Base-by-base conservation (phyloP, 2,888 invertebrate species). In the Polymixis lichenea region DNA sequence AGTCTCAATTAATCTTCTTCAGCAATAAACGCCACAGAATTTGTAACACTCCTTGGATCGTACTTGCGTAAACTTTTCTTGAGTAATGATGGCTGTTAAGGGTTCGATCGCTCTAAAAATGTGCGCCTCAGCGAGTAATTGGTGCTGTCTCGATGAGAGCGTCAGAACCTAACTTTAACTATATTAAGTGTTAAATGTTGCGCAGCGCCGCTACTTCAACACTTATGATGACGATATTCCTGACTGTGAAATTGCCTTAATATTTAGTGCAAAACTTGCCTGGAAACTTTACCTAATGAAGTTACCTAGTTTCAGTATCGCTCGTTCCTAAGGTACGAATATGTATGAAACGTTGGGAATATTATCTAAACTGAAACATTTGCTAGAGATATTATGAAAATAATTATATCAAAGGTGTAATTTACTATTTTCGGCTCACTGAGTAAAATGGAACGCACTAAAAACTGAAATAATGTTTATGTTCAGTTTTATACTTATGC, bases 1-100 rank as follows among this genome's bases (percentile, higher is more conserved):
- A 55, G 81, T 85, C 85, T 87, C 88, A 88, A 92, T 92, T 91
- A 89, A 91, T 90, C 90, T 90, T 90, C 88, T 85, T 89, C 88
- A 88, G 87, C 89, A 87, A 90, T 90, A 88, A 91, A 90, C 86
- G 89, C 87, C 89, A 83, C 84, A 83, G 80, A 89, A 91, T 90
- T 91, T 89, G 87, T 89, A 85, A 89, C 83, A 72, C 86, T 90
- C 86, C 86, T 82, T 86, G 77, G 83, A 72, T 80, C 85, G 87
- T 86, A 89, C 87, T 87, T 83, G 72, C 77, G 83, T 84, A 88
- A 88, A 90, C 86, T 90, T 90, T 90, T 86, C 86, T 87, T 90
- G 88, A 91, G 88, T 90, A 91, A 91, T 90, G 89, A 86, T 81
- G 73, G 82, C 81, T 86, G 85, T 86, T 87, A 87, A 77, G 82